phyloP scores from a whole-genome alignment of 2,113 vertebrate species.

The Hippocampus comes region DNA sequence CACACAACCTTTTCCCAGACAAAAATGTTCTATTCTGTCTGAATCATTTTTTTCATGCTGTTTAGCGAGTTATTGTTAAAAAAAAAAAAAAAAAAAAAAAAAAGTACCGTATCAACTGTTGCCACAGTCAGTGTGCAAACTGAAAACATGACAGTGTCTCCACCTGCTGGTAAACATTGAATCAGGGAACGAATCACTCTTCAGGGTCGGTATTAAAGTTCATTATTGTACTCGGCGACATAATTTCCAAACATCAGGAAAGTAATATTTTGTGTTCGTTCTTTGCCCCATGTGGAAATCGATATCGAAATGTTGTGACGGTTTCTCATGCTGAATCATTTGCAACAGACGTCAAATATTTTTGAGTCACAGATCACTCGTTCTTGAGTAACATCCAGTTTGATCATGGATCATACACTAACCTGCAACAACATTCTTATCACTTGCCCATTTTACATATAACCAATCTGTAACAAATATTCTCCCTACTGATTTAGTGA shows the following conservation, averaged over 20 bases:
- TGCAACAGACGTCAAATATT: background rate
- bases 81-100: background rate
- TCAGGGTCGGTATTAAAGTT: background rate
- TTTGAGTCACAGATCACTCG: background rate
- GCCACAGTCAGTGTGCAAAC: background rate
- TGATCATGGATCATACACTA: no score
- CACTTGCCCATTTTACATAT: no score
- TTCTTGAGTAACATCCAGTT: background rate
- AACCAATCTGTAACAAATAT: no score
- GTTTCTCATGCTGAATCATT: background rate
- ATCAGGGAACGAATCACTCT: background rate
- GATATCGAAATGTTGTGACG: background rate
- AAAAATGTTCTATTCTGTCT: background rate
- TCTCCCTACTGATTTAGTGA: no score
- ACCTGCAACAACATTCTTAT: no score
- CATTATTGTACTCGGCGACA: background rate
- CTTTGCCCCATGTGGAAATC: background rate
- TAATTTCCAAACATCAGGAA: background rate
- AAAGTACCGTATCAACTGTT: background rate
- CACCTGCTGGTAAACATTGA: background rate
- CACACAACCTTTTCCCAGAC: background rate
- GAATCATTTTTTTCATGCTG: background rate
- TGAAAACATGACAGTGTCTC: background rate
- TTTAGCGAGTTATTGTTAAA: background rate
- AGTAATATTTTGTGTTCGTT: background rate